Conservation (phyloP, 2,888 invertebrate species). For the Protophormia terraenovae region DNA sequence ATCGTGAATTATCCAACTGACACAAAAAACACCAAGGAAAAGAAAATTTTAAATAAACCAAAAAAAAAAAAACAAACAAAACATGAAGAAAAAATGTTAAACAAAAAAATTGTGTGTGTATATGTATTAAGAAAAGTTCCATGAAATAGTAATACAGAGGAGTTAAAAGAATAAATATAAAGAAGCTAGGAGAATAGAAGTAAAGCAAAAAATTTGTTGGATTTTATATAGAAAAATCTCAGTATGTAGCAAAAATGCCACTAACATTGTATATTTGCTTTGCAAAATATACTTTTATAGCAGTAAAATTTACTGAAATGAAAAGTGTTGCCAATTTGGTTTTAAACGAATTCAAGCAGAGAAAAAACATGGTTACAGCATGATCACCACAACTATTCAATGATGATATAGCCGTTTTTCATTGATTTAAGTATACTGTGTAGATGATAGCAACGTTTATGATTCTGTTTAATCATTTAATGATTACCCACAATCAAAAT, state of each 20-base stretch:
- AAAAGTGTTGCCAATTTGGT: conserved; percentile 13
- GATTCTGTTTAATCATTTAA: no score
- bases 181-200: background rate
- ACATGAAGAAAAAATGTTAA: background rate
- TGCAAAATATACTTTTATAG: background rate
- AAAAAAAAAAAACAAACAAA: background rate
- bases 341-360: background rate
- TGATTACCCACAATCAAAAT: no score
- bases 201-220: background rate
- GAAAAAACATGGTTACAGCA: no score
- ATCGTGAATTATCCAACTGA: conserved; percentile 42
- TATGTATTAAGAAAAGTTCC: background rate
- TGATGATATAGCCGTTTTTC: no score
- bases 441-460: no score
- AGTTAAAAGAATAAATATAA: background rate
- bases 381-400: no score
- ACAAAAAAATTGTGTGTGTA: no score
- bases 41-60: background rate
- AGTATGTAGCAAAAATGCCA: conserved; percentile 47
- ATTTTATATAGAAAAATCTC: conserved; percentile 16
- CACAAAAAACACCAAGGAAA: conserved; percentile 11
- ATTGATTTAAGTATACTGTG: no score
- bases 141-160: background rate
- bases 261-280: background rate
- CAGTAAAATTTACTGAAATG: background rate